Percentiles rank a stretch among this genome's conserved stretches.
These are phyloP conservation scores for Cheilosia vernalis DNA, from an alignment of 2,888 invertebrate genomes.

Conservation along the genomic window DNA sequence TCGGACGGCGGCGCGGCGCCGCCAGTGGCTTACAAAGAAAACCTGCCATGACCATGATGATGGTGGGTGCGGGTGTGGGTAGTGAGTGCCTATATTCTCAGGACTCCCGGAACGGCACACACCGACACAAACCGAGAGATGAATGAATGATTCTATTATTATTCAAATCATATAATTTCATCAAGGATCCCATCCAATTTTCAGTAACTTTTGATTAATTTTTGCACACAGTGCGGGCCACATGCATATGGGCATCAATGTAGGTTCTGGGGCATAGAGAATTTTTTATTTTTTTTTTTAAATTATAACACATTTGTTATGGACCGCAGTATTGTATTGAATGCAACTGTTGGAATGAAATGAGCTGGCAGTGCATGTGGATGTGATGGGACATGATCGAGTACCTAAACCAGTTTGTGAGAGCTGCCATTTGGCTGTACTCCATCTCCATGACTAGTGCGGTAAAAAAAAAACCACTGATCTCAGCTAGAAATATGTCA, in stretches of 20 bases:
- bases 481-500: no score
- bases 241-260: background rate
- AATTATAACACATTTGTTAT: no score
- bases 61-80: background rate
- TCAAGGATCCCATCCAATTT: constrained; percentile 76
- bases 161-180: constrained; percentile 83
- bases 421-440: no score
- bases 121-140: constrained; percentile 63
- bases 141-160: constrained; percentile 82
- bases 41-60: constrained; percentile 4
- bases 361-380: no score
- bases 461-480: no score
- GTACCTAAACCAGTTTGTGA: no score
- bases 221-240: constrained; percentile 43
- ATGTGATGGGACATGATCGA: no score
- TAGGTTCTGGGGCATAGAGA: background rate
- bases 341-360: no score
- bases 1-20: constrained; percentile 1
- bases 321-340: no score
- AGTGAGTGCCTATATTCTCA: constrained; percentile 33
- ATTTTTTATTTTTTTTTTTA: no score
- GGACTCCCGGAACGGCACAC: constrained; percentile 21
- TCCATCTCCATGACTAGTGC: no score
- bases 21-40: background rate
- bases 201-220: constrained; percentile 74